Evolutionary conservation across 2,113 vertebrate genomes (phyloP).

Genomic region (Lampris incognitus): DNA sequence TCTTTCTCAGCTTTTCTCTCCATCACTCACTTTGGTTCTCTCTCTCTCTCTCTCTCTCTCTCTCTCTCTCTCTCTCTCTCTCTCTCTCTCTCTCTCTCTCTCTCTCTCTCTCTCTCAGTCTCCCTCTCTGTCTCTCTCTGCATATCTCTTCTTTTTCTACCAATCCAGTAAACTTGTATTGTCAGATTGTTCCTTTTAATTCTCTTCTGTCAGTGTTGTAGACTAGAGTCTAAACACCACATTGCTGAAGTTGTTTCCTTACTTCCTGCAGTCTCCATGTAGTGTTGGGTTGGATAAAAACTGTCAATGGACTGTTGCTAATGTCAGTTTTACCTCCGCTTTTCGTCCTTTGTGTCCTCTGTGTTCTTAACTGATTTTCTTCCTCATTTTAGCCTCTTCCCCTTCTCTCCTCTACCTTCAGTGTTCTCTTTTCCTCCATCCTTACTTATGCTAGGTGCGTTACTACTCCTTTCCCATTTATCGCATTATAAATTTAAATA

Average conservation of each 20-base stretch:
- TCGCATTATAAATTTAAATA: neutral
- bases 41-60: no score
- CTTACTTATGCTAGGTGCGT: conserved; percentile 8
- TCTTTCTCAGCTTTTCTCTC: no score
- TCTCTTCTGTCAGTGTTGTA: conserved; percentile 7
- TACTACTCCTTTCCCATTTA: conserved; percentile 18
- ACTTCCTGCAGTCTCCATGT: conserved; percentile 50
- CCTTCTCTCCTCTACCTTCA: conserved; percentile 7
- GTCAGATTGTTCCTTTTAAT: no score
- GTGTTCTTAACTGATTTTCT: conserved; percentile 4
- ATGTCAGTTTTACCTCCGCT: conserved; percentile 23
- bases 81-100: no score
- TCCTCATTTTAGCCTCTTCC: no score
- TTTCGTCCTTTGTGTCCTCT: conserved; percentile 17
- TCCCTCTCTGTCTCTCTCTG: conserved; percentile 21
- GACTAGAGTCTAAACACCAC: neutral
- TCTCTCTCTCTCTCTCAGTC: conserved; percentile 2
- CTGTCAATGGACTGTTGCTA: conserved; percentile 37
- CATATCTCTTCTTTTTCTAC: conserved; percentile 23
- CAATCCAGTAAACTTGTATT: no score
- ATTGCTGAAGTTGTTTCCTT: conserved; percentile 45
- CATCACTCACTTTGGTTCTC: no score
- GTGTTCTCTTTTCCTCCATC: neutral
- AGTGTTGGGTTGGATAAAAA: conserved; percentile 34
- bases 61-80: no score